Base-by-base conservation (phyloP, 2,888 invertebrate species). In the Uloborus plumipes region DNA sequence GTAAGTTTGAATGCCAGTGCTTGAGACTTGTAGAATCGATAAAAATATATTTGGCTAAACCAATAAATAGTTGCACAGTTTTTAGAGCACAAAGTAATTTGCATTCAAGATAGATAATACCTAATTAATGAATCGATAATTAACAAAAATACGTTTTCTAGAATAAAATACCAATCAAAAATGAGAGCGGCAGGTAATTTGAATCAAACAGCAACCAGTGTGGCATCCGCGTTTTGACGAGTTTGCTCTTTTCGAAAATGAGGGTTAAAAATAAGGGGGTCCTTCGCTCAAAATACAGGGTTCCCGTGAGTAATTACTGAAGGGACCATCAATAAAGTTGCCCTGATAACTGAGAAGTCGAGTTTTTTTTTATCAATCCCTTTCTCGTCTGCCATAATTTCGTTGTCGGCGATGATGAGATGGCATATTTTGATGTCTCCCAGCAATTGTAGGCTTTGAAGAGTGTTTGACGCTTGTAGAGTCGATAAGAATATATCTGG, bases 261-360 rank as follows among this genome's bases (percentile, higher is more conserved):
- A 75, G 66, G 58, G 75, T 75, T 75, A 75, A 67, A 75, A 76
- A 76, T 69, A 62, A 62, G 69, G 53, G 76, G 39, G 61, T 59
- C 65, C 49, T 62, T 69, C 62, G 53, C 76, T 61, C 65, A 69
- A 76, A 69, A 61, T 69, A 76, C 69, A 76, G 62, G 62, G 76
- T 62, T 76, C 9, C 39, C 9, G 61, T 76, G 69, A 76, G 76
- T 69, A 76, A 69, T 69, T 69, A 69, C 67, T 76, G 67, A 18
- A 53, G 69, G 69, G 69, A 62, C 61, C 69, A 76, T 76, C 76
- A 69, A 70, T 76, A 76, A 76, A 51, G 69, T 69, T 76, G 76
- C 26, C 20, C 61, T 69, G 69, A 69, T 76, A 53, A 39, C 65
- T 49, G 16, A 39, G 69, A 67, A 67, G 62, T 69, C 62, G 62